A percentile compares a stretch with the other conserved stretches of the same genome.
These are phyloP conservation scores for Datnioides undecimradiatus DNA, from an alignment of 2,113 vertebrate genomes.

Conservation along the genomic window DNA sequence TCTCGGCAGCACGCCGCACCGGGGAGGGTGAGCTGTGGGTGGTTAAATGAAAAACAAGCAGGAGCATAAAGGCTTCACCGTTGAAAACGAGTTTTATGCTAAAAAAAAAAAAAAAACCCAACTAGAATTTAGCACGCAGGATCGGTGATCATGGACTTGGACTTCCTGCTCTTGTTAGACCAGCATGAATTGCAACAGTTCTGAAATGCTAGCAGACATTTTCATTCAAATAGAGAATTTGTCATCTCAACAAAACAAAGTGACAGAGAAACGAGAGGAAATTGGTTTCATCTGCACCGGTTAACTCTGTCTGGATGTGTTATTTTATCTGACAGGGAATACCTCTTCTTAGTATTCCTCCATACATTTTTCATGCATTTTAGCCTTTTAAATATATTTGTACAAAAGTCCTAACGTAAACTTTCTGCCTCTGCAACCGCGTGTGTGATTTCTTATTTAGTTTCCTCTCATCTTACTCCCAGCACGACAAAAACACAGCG, in stretches of 20 bases:
- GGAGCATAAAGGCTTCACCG: constrained; percentile 36
- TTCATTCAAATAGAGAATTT: constrained; percentile 5
- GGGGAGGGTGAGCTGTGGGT: constrained; percentile 38
- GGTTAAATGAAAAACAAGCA: constrained; percentile 56
- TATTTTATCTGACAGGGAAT: neutral
- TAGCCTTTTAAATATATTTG: constrained; percentile 11
- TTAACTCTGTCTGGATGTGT: constrained; percentile 32
- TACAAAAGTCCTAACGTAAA: constrained; percentile 8
- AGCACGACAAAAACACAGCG: constrained; percentile 48
- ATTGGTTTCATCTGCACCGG: constrained; percentile 21
- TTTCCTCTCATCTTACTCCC: constrained; percentile 48
- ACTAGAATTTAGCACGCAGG: constrained; percentile 16
- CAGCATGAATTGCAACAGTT: neutral
- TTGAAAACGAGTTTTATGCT: constrained; percentile 30
- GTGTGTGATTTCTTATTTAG: constrained; percentile 40
- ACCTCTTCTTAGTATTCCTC: neutral
- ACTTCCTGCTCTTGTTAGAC: neutral
- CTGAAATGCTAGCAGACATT: neutral
- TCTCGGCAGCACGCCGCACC: constrained; percentile 41
- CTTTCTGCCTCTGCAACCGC: constrained; percentile 23
- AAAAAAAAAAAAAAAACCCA: constrained; percentile 33
- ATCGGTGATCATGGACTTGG: neutral
- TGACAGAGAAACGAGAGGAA: constrained; percentile 1
- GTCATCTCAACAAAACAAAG: constrained; percentile 29
- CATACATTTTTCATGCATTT: neutral